A percentile compares a stretch with the other conserved stretches of the same genome.
Conservation (phyloP, 2,113 vertebrate genomes). For the Petroica traversi region DNA sequence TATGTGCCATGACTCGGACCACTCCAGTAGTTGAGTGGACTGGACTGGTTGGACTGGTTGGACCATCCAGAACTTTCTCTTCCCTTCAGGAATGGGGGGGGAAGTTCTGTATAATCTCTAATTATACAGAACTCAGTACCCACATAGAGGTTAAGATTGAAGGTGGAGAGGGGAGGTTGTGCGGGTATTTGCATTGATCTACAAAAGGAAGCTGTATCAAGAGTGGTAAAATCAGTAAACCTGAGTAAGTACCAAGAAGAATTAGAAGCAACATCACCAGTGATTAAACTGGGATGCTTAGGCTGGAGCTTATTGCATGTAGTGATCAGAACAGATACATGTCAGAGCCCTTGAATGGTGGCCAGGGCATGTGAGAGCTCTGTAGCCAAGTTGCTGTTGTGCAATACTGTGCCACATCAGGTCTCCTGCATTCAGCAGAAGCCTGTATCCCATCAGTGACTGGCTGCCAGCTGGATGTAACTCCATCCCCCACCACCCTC, state of each 20-base stretch:
- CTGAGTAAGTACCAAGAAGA: neutral
- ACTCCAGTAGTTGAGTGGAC: no score
- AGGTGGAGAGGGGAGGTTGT: neutral
- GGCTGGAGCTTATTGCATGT: neutral
- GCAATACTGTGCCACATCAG: neutral
- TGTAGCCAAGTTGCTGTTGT: rapidly evolving
- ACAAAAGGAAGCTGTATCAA: neutral
- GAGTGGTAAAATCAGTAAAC: neutral
- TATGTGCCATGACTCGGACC: neutral
- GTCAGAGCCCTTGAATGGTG: neutral
- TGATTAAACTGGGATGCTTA: neutral
- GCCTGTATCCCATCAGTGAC: neutral
- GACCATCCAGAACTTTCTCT: neutral
- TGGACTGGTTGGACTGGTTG: no score
- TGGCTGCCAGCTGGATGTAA: neutral
- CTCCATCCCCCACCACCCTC: neutral
- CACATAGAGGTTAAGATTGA: neutral
- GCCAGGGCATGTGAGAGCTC: neutral
- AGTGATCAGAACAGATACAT: neutral
- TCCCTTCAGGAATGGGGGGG: neutral
- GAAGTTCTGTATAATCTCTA: no score
- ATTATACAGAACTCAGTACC: neutral
- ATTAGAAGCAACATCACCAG: neutral
- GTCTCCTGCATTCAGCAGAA: neutral
- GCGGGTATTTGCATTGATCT: neutral